These are phyloP conservation scores for Cerastoderma edule DNA, from an alignment of 2,888 invertebrate genomes.

Conservation along the genomic window DNA sequence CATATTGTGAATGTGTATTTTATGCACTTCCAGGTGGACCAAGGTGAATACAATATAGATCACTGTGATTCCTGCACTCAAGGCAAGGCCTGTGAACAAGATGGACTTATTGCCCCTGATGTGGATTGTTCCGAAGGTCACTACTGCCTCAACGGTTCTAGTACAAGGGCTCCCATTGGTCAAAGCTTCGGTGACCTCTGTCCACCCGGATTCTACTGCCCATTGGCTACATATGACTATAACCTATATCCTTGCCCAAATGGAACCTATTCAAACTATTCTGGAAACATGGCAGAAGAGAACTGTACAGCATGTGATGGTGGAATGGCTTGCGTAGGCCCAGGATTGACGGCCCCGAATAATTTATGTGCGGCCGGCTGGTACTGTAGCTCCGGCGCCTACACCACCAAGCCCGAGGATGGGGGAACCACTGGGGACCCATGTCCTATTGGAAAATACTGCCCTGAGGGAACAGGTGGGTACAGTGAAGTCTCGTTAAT, in stretches of 20 bases:
- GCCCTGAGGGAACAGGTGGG: slow-evolving; percentile 78
- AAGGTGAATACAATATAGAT: slow-evolving; percentile 68
- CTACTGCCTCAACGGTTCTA: slow-evolving; percentile 76
- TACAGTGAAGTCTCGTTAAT: no score
- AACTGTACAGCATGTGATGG: slow-evolving; percentile 80
- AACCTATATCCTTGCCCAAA: slow-evolving; percentile 76
- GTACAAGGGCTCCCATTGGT: slow-evolving; percentile 65
- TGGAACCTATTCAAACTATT: slow-evolving; percentile 81
- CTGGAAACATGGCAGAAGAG: slow-evolving; percentile 67
- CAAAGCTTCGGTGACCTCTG: slow-evolving; percentile 76
- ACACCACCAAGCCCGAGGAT: slow-evolving; percentile 78
- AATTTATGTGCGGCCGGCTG: slow-evolving; percentile 79
- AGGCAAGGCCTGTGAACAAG: slow-evolving; percentile 78
- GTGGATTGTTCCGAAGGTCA: slow-evolving; percentile 76
- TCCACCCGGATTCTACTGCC: slow-evolving; percentile 81
- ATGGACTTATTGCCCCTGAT: slow-evolving; percentile 73
- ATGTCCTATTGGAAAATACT: slow-evolving; percentile 79
- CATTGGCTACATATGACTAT: slow-evolving; percentile 75
- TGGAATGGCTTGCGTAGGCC: slow-evolving; percentile 77
- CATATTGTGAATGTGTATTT: no score
- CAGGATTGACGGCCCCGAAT: slow-evolving; percentile 76
- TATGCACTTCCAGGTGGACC: slow-evolving; percentile 68
- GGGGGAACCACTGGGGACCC: slow-evolving; percentile 80
- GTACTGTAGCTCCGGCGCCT: slow-evolving; percentile 78
- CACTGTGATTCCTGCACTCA: slow-evolving; percentile 77